phyloP scores from a whole-genome alignment of 1,140 invertebrate genomes.

The Phocides pigmalion region DNA sequence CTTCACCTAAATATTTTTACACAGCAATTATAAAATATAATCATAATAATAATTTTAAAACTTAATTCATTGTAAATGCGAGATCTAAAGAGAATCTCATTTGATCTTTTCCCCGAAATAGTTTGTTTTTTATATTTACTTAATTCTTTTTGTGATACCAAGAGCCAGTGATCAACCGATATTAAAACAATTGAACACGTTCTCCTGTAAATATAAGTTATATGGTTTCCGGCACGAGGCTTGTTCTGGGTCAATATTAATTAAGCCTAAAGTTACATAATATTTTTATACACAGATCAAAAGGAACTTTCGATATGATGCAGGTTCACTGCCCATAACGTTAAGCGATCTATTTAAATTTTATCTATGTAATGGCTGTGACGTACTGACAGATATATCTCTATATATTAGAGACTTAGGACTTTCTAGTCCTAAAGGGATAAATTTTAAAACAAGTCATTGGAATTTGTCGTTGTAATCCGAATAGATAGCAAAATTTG shows the following conservation, averaged over 20 bases:
- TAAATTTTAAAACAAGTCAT: no score
- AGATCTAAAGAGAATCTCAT: constrained; percentile 45
- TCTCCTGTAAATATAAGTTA: constrained; percentile 57
- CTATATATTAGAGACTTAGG: no score
- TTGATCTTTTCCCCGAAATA: constrained; percentile 21
- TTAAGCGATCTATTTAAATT: no score
- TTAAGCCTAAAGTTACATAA: background rate
- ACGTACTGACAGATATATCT: no score
- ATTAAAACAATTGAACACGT: constrained; percentile 47
- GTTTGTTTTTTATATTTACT: constrained; percentile 27
- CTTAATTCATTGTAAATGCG: constrained; percentile 1
- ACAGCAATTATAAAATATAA: background rate
- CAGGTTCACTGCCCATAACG: no score
- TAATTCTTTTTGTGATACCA: constrained; percentile 56
- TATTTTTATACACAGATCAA: background rate
- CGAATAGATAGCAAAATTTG: no score
- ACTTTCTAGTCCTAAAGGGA: no score
- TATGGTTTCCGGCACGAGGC: constrained; percentile 8
- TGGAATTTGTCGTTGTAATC: no score
- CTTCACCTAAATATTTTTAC: background rate
- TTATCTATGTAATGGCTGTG: no score
- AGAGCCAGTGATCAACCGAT: constrained; percentile 56
- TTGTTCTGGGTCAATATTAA: background rate
- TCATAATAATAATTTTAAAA: background rate
- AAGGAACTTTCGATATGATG: no score